Conservation (phyloP, 1,140 invertebrate genomes). For the Plutomurus gul region DNA sequence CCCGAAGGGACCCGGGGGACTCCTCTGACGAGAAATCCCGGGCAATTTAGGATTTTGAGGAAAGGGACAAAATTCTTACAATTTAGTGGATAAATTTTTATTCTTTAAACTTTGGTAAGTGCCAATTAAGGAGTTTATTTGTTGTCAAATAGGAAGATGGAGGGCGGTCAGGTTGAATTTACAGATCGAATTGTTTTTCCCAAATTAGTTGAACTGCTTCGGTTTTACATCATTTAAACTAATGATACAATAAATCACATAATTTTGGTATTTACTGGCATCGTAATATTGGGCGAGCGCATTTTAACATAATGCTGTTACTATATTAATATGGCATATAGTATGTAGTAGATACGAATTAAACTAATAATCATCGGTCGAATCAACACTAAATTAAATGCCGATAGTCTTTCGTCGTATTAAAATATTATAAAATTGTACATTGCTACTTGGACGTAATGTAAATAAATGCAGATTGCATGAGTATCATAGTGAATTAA, state of each 20-base stretch:
- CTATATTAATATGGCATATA: slow-evolving; percentile 15
- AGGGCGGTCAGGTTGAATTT: not conserved
- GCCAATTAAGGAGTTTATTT: not conserved
- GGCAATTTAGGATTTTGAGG: slow-evolving; percentile 26
- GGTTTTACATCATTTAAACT: not conserved
- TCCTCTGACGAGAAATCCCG: slow-evolving; percentile 22
- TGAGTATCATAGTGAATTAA: not conserved
- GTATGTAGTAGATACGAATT: not conserved
- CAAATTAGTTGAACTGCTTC: not conserved
- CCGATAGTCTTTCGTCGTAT: not conserved
- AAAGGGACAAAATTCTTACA: not conserved
- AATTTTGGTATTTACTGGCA: slow-evolving; percentile 29
- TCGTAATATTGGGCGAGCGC: not conserved
- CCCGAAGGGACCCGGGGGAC: slow-evolving; percentile 36
- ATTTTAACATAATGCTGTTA: slow-evolving; percentile 10
- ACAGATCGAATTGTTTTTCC: not conserved
- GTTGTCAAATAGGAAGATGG: not conserved
- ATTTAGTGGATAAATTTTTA: not conserved
- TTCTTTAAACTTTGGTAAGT: not conserved
- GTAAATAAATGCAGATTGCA: slow-evolving; percentile 25
- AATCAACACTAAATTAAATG: not conserved
- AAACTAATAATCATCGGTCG: slow-evolving; percentile 16
- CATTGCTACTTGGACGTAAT: slow-evolving; percentile 20
- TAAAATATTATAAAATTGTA: slow-evolving; percentile 20
- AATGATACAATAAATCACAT: not conserved